Evolutionary conservation across 2,888 invertebrate genomes (phyloP).

Genomic region (Drosophila acutilabella): DNA sequence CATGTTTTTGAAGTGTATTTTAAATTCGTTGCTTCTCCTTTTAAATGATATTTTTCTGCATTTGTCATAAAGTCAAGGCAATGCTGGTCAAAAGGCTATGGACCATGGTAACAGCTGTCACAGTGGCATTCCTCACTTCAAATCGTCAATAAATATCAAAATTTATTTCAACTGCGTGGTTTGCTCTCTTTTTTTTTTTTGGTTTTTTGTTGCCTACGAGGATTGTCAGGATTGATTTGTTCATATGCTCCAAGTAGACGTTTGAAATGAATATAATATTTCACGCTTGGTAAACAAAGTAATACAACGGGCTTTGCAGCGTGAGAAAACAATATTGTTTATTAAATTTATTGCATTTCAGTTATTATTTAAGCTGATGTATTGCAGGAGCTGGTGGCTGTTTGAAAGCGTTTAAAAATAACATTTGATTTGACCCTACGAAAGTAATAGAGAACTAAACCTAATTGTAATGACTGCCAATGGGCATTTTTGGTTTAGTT

Average conservation of each 20-base stretch:
- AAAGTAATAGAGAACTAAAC: not conserved
- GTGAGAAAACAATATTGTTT: not conserved
- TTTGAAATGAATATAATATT: not conserved
- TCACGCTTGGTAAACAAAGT: not conserved
- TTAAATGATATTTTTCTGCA: constrained; percentile 9
- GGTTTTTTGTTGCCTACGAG: not conserved
- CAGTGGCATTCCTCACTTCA: not conserved
- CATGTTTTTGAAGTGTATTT: not conserved
- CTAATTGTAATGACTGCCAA: constrained; percentile 4
- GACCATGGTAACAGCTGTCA: constrained; percentile 20
- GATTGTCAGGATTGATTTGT: not conserved
- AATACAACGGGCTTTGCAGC: not conserved
- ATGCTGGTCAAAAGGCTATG: constrained; percentile 28
- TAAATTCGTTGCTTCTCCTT: not conserved
- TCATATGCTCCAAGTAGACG: not conserved
- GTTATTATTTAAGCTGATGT: not conserved
- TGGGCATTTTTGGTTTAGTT: constrained; percentile 28
- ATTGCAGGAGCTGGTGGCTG: no score
- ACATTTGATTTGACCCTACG: not conserved
- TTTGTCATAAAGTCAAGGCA: constrained; percentile 54
- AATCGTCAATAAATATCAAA: constrained; percentile 53
- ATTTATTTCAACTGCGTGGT: constrained; percentile 37
- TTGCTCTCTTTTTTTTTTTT: not conserved
- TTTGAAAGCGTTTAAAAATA: not conserved
- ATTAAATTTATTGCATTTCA: constrained; percentile 2